Base-by-base conservation (phyloP, 2,113 vertebrate genomes). In the Herpetotheres cachinnans region DNA sequence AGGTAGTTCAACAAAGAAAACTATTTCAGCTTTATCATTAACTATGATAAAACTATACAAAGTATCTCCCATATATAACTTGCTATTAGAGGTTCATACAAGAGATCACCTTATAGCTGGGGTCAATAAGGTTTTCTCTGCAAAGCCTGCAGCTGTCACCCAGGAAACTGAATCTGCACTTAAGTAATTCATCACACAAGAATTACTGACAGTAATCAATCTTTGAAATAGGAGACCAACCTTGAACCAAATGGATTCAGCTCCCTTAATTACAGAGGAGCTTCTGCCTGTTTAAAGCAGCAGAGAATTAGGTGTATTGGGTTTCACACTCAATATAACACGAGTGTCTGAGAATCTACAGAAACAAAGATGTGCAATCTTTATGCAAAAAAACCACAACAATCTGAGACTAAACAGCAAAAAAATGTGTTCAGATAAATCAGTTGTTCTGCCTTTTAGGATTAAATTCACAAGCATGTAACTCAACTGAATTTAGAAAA, bases 81-180 rank as follows among this genome's bases (percentile, higher is more conserved):
- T 93, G 46, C 38, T 73, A 17, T 55, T 85, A 0, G 4, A 95
- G 32, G 47, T 85, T 83, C 38, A 36, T 63, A 29, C 29, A 87
- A 58, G 89, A 72, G 56, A 92, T 79, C 58, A 85, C 36, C 62
- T 86, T 76, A 7, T 50, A 38, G 29, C 81, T 83, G 78, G 66
- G 87, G 52, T 93, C 87, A 88, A 3, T 29, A 70, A 77, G 84
- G n/a, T 91, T 90, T 94, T 80, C 50, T 70, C 58, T 91, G 86
- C 58, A 29, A 91, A 87, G 54, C 40, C 86, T 89, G 93, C 89
- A 92, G 86, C 89, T 96, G 91, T 86, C 81, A 59, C 32, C 50
- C 81, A 70, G 73, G 91, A 97, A 95, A 97, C 73, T 38, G 40
- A 95, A 95, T 62, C 91, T 79, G 56, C 84, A 86, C 63, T 86